Base-by-base conservation (phyloP, 2,113 vertebrate species). In the Caranx melampygus region DNA sequence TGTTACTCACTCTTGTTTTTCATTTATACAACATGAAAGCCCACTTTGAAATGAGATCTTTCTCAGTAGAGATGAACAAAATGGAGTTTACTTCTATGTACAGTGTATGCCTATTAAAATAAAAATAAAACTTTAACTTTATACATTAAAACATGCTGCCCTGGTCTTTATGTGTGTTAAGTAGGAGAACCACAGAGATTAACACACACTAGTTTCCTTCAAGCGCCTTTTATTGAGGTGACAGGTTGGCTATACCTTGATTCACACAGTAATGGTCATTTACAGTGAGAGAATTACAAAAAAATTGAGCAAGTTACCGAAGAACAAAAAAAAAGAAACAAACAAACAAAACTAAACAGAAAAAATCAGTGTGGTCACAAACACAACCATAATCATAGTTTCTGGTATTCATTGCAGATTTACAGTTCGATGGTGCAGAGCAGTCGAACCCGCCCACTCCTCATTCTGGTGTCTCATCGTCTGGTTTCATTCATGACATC, bases 91-190 rank as follows among this genome's bases (percentile, higher is more conserved):
- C 83, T 87, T 91, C 85, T 88, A 86, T 94, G 91, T 94, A 93
- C 89, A 94, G 89, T 88, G 89, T 92, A 91, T 93, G 93, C 92
- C 91, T 93, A 92, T 91, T 91, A 88, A 26, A 26, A 26, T 92
- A 91, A 88, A 89, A 94, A 93, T 94, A 90, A 95, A 93, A 88
- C 77, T 93, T 92, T 94, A 93, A 94, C 93, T 95, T 94, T 95
- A 92, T 95, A 94, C 88, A 86, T 87, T 87, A 91, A 72, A 73
- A 45, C 9, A 33, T 67, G 55, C 51, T 51, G 34, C 79, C 40
- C 13, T 33, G 1, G 44, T 86, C 47, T 15, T 78, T 71, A 8
- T 57, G 21, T 85, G 21, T 77, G 44, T 47, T n/a, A 52, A 58
- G 12, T 26, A 26, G 26, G 6, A 12, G 14, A 44, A 52, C 44